These are phyloP conservation scores for Trissonchulus sp. DNA, from an alignment of 2,888 invertebrate genomes.

Conservation along the genomic window DNA sequence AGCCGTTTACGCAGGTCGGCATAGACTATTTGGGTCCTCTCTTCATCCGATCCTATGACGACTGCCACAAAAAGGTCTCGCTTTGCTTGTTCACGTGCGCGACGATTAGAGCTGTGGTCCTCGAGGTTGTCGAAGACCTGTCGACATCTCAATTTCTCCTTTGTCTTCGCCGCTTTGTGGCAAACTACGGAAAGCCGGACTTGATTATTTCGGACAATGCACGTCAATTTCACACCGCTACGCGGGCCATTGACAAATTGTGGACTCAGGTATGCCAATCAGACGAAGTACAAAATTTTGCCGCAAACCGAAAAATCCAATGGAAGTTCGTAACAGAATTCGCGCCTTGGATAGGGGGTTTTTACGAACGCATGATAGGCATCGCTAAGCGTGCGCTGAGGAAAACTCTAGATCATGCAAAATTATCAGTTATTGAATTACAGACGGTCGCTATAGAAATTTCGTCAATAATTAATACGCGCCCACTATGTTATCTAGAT, in stretches of 20 bases:
- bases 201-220: slow-evolving; percentile 25
- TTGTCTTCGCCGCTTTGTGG: slow-evolving; percentile 13
- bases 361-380: slow-evolving; percentile 24
- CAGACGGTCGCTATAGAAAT: slow-evolving; percentile 23
- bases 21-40: slow-evolving; percentile 16
- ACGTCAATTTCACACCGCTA: slow-evolving; percentile 17
- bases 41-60: background rate
- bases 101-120: slow-evolving; percentile 23
- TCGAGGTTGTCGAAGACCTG: slow-evolving; percentile 10
- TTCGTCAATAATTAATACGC: slow-evolving; percentile 8
- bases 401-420: slow-evolving; percentile 16
- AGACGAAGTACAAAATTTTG: background rate
- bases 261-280: slow-evolving; percentile 11
- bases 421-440: slow-evolving; percentile 12
- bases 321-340: slow-evolving; percentile 25
- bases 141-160: background rate
- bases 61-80: slow-evolving; percentile 3
- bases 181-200: slow-evolving; percentile 20
- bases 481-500: background rate
- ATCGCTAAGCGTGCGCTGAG: slow-evolving; percentile 8
- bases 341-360: slow-evolving; percentile 25
- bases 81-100: slow-evolving; percentile 26
- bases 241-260: background rate
- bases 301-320: slow-evolving; percentile 1
- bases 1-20: background rate